Percentiles rank a stretch among this genome's conserved stretches.
Conservation (phyloP, 2,113 vertebrate species). For the Podarcis cretensis region DNA sequence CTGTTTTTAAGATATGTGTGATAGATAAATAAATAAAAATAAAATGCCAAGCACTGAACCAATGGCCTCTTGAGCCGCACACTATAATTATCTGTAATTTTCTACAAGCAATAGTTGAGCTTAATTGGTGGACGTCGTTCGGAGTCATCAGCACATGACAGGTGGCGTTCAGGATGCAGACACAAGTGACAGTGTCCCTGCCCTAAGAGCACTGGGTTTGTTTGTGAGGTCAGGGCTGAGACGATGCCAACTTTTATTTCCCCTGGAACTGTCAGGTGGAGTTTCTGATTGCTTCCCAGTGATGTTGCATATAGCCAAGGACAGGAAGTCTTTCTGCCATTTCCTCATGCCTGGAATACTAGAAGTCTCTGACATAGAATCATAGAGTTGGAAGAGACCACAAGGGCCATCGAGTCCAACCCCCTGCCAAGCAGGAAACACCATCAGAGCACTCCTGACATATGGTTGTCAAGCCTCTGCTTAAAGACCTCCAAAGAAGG, state of each 20-base stretch:
- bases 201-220: too few species aligned
- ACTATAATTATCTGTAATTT: neutral
- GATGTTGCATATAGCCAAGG: neutral
- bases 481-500: too few species aligned
- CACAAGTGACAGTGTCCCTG: neutral
- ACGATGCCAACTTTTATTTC: neutral
- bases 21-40: too few species aligned
- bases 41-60: neutral
- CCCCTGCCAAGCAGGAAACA: too few species aligned
- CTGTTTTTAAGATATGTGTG: too few species aligned
- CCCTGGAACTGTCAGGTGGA: neutral
- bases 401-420: too few species aligned
- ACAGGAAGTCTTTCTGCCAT: neutral
- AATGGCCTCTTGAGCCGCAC: neutral
- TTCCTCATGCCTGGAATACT: neutral
- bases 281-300: neutral
- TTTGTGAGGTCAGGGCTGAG: neutral
- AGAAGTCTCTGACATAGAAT: neutral
- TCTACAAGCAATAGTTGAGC: neutral
- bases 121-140: neutral
- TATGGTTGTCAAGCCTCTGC: too few species aligned
- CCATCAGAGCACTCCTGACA: too few species aligned
- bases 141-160: neutral
- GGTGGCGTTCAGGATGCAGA: neutral
- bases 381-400: too few species aligned